Percentiles rank a stretch among this genome's conserved stretches.
These are phyloP conservation scores for Lutraria rhynchaena DNA, from an alignment of 1,140 invertebrate genomes.

Conservation along the genomic window DNA sequence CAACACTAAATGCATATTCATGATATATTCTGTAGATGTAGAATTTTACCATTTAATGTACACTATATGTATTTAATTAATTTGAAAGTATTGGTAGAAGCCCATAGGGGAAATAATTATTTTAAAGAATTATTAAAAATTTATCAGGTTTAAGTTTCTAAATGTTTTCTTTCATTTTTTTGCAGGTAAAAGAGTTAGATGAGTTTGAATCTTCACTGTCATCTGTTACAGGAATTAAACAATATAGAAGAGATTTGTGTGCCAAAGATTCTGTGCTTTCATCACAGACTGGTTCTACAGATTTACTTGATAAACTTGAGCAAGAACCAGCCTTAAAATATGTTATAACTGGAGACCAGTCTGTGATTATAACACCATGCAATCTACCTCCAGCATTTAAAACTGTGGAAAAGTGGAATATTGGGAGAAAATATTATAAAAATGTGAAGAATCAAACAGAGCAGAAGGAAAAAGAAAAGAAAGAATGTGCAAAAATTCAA, in stretches of 20 bases:
- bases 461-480: constrained; percentile 29
- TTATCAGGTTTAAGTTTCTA: too few species aligned
- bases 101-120: too few species aligned
- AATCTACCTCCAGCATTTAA: constrained; percentile 64
- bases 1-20: too few species aligned
- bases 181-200: constrained; percentile 67
- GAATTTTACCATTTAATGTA: too few species aligned
- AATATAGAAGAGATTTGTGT: constrained; percentile 63
- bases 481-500: neutral
- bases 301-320: constrained; percentile 66
- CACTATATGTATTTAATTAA: too few species aligned
- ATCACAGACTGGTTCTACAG: constrained; percentile 62
- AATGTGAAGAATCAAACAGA: constrained; percentile 45
- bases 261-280: constrained; percentile 60
- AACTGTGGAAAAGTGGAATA: constrained; percentile 68
- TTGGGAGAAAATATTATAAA: constrained; percentile 60
- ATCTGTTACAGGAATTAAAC: constrained; percentile 50
- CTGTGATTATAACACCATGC: constrained; percentile 74
- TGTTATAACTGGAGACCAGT: constrained; percentile 68
- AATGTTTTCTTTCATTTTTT: constrained; percentile 9
- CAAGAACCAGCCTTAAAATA: constrained; percentile 69
- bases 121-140: too few species aligned
- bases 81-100: too few species aligned
- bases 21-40: too few species aligned
- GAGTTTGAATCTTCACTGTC: constrained; percentile 55